Percentiles rank a stretch among this genome's conserved stretches.
These are phyloP conservation scores for Zaprionus vittiger DNA, from an alignment of 1,140 invertebrate genomes.

Conservation along the genomic window DNA sequence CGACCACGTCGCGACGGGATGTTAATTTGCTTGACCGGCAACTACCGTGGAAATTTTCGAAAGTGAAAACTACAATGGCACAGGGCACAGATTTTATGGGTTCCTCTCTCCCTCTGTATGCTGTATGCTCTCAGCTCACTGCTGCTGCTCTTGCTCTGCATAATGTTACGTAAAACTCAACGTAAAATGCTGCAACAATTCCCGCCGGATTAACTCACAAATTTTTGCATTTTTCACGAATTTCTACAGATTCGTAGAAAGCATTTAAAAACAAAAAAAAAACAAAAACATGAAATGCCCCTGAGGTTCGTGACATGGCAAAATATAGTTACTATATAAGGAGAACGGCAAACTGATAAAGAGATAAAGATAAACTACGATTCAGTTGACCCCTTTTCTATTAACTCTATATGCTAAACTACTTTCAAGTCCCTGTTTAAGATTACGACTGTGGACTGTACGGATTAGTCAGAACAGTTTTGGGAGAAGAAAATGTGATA, in stretches of 20 bases:
- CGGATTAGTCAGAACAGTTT: constrained; percentile 65
- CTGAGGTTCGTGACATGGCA: neutral
- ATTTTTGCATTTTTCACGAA: constrained; percentile 50
- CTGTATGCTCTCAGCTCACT: neutral
- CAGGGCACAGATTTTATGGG: constrained; percentile 11
- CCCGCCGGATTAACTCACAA: constrained; percentile 43
- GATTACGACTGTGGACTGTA: constrained; percentile 15
- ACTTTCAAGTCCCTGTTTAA: neutral
- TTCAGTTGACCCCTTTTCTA: constrained; percentile 1
- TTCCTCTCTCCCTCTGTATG: neutral
- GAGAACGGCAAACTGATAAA: neutral
- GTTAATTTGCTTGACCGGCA: constrained; percentile 61
- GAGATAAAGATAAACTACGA: constrained; percentile 5
- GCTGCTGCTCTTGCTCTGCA: constrained; percentile 64
- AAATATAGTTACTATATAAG: neutral
- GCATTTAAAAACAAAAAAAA: constrained; percentile 57
- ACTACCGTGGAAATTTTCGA: constrained; percentile 76
- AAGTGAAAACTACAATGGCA: constrained; percentile 75
- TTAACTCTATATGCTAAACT: neutral
- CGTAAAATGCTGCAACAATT: constrained; percentile 34
- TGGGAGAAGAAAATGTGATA: constrained; percentile 34
- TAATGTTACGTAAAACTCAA: constrained; percentile 77
- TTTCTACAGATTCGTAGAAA: constrained; percentile 60
- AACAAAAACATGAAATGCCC: neutral
- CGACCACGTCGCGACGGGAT: constrained; percentile 50